Evolutionary conservation across 2,888 invertebrate species (phyloP).

Genomic region (Alsophila aescularia): DNA sequence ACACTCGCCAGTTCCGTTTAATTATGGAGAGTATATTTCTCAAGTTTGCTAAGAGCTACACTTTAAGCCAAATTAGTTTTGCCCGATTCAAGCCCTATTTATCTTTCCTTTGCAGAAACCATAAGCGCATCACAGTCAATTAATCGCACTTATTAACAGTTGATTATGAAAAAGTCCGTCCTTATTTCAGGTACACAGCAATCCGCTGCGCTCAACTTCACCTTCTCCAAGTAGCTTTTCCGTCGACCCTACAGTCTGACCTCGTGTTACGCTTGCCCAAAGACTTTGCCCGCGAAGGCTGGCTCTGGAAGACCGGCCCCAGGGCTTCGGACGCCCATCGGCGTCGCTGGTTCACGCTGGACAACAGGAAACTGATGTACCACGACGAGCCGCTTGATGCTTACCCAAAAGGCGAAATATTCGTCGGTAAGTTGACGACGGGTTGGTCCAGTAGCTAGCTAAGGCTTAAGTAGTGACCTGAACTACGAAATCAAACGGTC

Average conservation of each 20-base stretch:
- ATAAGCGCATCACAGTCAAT: too few relatives aligned
- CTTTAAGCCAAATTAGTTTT: too few relatives aligned
- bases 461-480: neutral
- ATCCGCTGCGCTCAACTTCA: conserved; percentile 94
- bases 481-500: too few relatives aligned
- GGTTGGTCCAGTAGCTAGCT: neutral
- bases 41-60: too few relatives aligned
- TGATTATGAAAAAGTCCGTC: too few relatives aligned
- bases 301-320: conserved; percentile 95
- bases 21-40: too few relatives aligned
- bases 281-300: conserved; percentile 94
- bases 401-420: conserved; percentile 95
- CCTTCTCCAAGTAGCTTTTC: conserved; percentile 92
- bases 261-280: conserved; percentile 89
- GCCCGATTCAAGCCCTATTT: too few relatives aligned
- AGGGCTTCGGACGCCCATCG: conserved; percentile 91
- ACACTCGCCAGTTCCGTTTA: too few relatives aligned
- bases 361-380: conserved; percentile 96
- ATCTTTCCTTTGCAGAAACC: too few relatives aligned
- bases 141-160: too few relatives aligned
- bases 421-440: conserved; percentile 86
- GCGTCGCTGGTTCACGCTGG: conserved; percentile 94
- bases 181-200: conserved; percentile 85
- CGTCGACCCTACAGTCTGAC: conserved; percentile 89
- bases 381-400: conserved; percentile 94